Percentiles rank a stretch among this genome's conserved stretches.
These are phyloP conservation scores for Drosophila pseudotakahashii DNA, from an alignment of 2,888 invertebrate genomes.

Conservation along the genomic window DNA sequence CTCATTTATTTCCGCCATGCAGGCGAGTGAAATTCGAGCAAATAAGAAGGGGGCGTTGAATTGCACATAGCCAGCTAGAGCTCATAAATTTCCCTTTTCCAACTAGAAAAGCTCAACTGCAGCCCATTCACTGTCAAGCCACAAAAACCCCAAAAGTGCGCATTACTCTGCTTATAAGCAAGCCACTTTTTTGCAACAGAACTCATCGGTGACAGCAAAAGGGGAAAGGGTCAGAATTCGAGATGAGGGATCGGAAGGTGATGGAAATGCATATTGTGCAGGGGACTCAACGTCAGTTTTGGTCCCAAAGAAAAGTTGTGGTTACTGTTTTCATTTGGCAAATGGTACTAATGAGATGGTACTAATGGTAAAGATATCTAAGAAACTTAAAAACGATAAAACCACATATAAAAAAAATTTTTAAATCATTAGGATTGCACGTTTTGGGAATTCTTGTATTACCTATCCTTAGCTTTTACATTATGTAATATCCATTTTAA, in stretches of 20 bases:
- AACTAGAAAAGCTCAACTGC: slow-evolving; percentile 20
- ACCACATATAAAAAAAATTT: too few relatives aligned
- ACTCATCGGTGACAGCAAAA: neutral
- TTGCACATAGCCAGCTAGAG: slow-evolving; percentile 31
- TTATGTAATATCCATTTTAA: too few relatives aligned
- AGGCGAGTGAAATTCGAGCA: neutral
- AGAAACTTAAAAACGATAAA: too few relatives aligned
- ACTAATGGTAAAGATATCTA: neutral
- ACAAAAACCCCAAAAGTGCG: slow-evolving; percentile 34
- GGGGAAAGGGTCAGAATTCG: slow-evolving; percentile 3
- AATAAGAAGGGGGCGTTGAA: slow-evolving; percentile 11
- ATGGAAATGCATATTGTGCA: slow-evolving; percentile 14
- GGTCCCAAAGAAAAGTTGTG: neutral
- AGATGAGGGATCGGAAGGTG: slow-evolving; percentile 7
- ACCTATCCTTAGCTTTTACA: too few relatives aligned
- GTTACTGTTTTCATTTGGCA: neutral
- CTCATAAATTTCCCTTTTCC: slow-evolving; percentile 61
- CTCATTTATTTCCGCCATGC: slow-evolving; percentile 20
- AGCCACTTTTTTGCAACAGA: slow-evolving; percentile 40
- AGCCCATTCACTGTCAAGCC: slow-evolving; percentile 35
- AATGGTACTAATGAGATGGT: neutral
- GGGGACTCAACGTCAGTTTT: neutral
- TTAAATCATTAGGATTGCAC: too few relatives aligned
- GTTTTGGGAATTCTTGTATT: too few relatives aligned
- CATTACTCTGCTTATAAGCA: slow-evolving; percentile 50